A percentile compares a stretch with the other conserved stretches of the same genome.
These are phyloP conservation scores for Scomber japonicus DNA, from an alignment of 2,113 vertebrate genomes.

Conservation along the genomic window DNA sequence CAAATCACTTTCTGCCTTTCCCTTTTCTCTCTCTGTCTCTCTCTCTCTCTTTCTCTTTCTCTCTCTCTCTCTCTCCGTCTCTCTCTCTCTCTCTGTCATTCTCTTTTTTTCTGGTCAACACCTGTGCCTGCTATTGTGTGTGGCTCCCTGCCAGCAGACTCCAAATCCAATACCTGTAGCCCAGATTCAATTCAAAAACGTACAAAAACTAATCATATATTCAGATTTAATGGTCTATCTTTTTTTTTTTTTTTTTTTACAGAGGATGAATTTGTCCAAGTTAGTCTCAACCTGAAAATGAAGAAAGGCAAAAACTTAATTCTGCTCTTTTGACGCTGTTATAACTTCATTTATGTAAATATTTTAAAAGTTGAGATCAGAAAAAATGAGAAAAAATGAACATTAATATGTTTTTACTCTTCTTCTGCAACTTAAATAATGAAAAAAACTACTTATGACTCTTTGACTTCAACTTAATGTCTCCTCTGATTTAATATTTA, in stretches of 20 bases:
- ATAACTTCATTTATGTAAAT: neutral
- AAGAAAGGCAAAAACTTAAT: neutral
- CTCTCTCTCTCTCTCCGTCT: slow-evolving; percentile 34
- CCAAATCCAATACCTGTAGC: slow-evolving; percentile 67
- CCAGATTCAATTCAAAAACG: slow-evolving; percentile 67
- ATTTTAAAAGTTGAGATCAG: neutral
- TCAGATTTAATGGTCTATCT: slow-evolving; percentile 29
- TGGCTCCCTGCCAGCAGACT: slow-evolving; percentile 72
- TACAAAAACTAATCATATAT: slow-evolving; percentile 62
- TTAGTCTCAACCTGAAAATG: slow-evolving; percentile 15
- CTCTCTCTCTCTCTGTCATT: slow-evolving; percentile 11
- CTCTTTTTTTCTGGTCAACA: slow-evolving; percentile 58
- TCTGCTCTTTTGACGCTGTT: slow-evolving; percentile 1
- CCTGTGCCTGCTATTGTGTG: slow-evolving; percentile 72
- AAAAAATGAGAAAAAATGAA: neutral
- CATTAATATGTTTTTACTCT: too few relatives aligned
- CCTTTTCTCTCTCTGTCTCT: slow-evolving; percentile 16
- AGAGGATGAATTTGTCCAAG: slow-evolving; percentile 39
- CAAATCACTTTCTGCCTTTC: slow-evolving; percentile 67
- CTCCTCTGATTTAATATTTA: too few relatives aligned
- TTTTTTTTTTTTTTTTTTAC: neutral
- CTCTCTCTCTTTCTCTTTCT: slow-evolving; percentile 10
- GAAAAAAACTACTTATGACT: too few relatives aligned
- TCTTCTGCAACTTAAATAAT: too few relatives aligned
- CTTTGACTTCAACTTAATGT: neutral